These are phyloP conservation scores for Meta bourneti DNA, from an alignment of 2,888 invertebrate species.

Conservation along the genomic window DNA sequence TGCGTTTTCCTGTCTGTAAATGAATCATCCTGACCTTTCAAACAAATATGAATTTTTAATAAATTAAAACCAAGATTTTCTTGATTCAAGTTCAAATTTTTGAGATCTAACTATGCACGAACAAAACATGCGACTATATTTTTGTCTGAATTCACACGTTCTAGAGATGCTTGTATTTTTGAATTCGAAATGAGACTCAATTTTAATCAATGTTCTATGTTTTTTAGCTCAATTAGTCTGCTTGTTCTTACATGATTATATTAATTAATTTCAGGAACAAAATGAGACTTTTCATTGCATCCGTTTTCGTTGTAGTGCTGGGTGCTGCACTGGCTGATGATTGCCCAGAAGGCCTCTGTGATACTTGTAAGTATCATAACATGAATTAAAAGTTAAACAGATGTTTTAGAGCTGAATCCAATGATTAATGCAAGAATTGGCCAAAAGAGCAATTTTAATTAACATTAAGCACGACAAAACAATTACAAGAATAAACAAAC, in stretches of 20 bases:
- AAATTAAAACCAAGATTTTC: not conserved
- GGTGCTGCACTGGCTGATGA: not conserved
- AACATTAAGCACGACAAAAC: no score
- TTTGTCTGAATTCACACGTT: not conserved
- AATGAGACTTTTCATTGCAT: not conserved
- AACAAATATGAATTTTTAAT: no score
- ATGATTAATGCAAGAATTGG: no score
- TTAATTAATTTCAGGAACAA: not conserved
- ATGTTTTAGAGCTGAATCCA: not conserved
- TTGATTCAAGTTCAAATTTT: not conserved
- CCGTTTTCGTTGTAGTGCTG: not conserved
- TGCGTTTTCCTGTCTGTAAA: no score
- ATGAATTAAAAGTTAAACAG: not conserved
- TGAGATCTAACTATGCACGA: not conserved
- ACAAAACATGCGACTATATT: not conserved
- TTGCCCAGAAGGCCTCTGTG: slow-evolving; percentile 21
- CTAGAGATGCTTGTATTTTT: not conserved
- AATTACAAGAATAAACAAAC: no score
- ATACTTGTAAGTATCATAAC: not conserved
- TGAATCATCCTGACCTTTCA: no score
- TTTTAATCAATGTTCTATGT: not conserved
- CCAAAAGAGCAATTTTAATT: no score
- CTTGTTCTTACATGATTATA: not conserved
- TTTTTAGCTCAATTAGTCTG: not conserved
- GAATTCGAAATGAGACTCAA: not conserved